A percentile compares a stretch with the other conserved stretches of the same genome.
Evolutionary conservation across 2,113 vertebrate genomes (phyloP).

Genomic region (Catharus bicknelli): DNA sequence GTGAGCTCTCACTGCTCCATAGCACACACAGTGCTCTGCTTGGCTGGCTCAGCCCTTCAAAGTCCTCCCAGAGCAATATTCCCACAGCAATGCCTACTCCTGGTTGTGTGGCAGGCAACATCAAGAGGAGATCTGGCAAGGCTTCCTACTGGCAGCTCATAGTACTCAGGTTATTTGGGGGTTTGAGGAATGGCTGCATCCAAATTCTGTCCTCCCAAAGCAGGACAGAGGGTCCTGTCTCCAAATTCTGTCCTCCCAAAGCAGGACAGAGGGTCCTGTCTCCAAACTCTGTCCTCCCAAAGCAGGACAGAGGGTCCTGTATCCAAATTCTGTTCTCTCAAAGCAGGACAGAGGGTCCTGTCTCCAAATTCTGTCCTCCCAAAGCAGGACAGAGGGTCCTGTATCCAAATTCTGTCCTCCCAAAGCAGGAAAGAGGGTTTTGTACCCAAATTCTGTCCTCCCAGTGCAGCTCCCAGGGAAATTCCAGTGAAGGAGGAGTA

Average conservation of each 20-base stretch:
- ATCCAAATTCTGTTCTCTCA: background rate
- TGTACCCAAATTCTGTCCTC: too few relatives aligned
- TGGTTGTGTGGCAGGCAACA: fast-evolving
- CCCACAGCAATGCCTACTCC: background rate
- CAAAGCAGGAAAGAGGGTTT: background rate
- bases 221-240: background rate
- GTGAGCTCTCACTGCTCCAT: too few relatives aligned
- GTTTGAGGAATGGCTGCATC: fast-evolving
- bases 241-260: background rate
- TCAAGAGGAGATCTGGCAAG: fast-evolving
- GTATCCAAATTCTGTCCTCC: background rate
- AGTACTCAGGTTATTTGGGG: background rate
- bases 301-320: background rate
- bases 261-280: background rate
- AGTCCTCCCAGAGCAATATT: fast-evolving
- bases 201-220: background rate
- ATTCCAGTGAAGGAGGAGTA: background rate
- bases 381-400: background rate
- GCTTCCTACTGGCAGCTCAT: background rate
- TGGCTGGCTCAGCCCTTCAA: too few relatives aligned
- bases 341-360: background rate
- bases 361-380: too few relatives aligned
- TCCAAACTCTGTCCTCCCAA: background rate
- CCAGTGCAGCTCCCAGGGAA: background rate
- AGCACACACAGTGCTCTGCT: too few relatives aligned